A percentile compares a stretch with the other conserved stretches of the same genome.
Evolutionary conservation across 53 echinoderm and acorn worm species (phyloP).

Genomic region (Pentamera pediparva): DNA sequence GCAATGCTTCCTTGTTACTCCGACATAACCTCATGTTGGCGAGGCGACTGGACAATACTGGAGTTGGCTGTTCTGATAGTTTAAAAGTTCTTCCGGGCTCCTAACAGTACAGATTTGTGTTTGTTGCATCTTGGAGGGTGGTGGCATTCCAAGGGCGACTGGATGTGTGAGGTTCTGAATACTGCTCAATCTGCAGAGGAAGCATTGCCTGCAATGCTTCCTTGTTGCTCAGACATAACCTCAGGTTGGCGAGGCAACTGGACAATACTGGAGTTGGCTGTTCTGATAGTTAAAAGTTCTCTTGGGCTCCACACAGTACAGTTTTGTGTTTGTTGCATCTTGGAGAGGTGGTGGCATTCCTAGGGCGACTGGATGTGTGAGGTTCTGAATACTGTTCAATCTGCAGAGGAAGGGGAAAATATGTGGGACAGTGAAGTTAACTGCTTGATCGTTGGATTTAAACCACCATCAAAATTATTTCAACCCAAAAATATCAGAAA

Average conservation of each 20-base stretch:
- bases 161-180: neutral
- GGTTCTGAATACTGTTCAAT: too few relatives aligned
- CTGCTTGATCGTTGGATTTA: too few relatives aligned
- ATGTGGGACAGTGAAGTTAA: too few relatives aligned
- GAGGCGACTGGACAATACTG: constrained; percentile 4
- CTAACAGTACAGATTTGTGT: neutral
- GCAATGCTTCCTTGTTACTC: too few relatives aligned
- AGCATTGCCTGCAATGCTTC: too few relatives aligned
- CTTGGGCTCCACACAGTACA: constrained; percentile 15
- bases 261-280: constrained; percentile 2
- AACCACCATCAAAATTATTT: too few relatives aligned
- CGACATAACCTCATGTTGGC: too few relatives aligned
- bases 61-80: neutral
- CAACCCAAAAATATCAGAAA: too few relatives aligned
- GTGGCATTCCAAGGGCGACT: neutral
- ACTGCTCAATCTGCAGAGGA: too few relatives aligned
- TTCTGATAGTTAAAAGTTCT: constrained; percentile 15
- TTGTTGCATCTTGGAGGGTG: constrained; percentile 14
- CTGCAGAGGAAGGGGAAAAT: too few relatives aligned
- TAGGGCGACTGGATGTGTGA: neutral
- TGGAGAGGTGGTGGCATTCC: neutral
- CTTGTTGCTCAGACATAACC: too few relatives aligned
- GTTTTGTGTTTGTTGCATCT: constrained; percentile 14
- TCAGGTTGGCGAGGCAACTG: constrained; percentile 4
- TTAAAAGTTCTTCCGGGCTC: neutral